phyloP scores from a whole-genome alignment of 2,113 vertebrate genomes.

The Heterotilapia buettikoferi region DNA sequence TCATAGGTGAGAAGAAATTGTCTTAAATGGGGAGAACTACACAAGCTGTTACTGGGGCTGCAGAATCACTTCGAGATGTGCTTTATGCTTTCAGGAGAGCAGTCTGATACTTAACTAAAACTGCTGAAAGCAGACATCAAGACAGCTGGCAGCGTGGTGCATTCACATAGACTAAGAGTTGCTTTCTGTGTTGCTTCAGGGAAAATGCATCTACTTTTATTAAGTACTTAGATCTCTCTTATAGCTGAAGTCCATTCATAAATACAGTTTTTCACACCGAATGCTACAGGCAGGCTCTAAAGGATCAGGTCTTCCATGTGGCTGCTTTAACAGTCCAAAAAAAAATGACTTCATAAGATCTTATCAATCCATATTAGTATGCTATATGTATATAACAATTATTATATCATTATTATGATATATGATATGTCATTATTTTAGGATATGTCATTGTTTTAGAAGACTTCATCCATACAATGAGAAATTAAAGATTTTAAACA shows the following conservation, averaged over 20 bases:
- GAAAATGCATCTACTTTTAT: not conserved
- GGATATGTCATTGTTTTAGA: not conserved
- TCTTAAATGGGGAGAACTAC: not conserved
- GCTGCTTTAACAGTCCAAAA: not conserved
- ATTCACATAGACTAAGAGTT: not conserved
- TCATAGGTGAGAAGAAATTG: not conserved
- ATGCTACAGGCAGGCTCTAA: not conserved
- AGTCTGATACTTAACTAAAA: not conserved
- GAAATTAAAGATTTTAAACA: not conserved
- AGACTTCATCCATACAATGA: not conserved
- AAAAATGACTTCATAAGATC: not conserved
- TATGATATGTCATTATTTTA: not conserved
- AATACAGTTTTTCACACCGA: not conserved
- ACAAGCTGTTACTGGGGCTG: not conserved
- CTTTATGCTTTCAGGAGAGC: not conserved
- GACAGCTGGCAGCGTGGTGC: not conserved
- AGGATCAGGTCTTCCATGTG: not conserved
- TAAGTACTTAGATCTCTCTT: not conserved
- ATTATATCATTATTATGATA: not conserved
- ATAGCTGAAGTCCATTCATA: not conserved
- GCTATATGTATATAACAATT: not conserved
- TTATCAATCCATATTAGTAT: not conserved
- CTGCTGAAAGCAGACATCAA: not conserved
- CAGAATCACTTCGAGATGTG: not conserved
- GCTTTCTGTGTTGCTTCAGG: not conserved